Conservation (phyloP, 1,140 invertebrate genomes). For the Globodera ellingtonae region DNA sequence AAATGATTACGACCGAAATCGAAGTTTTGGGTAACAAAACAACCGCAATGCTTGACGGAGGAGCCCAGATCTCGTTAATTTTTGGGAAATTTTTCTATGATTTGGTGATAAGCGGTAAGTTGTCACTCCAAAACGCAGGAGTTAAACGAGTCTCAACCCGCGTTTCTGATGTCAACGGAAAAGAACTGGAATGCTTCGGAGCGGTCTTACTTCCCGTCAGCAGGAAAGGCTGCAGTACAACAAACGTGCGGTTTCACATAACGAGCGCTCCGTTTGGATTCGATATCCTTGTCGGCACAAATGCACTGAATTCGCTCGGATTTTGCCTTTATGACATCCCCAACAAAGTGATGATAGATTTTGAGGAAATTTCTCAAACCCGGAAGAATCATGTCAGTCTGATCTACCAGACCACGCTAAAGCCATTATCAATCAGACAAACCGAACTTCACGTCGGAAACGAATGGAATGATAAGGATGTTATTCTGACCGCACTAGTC, state of each 20-base stretch:
- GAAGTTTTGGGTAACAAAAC: neutral
- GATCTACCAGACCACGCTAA: neutral
- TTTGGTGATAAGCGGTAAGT: neutral
- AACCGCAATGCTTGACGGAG: neutral
- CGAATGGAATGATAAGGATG: conserved; percentile 9
- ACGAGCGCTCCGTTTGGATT: conserved; percentile 12
- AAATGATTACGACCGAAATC: neutral
- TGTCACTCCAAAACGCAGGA: neutral
- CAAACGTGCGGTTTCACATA: neutral
- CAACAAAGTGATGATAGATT: conserved; percentile 4
- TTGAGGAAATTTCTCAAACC: neutral
- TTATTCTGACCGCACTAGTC: neutral
- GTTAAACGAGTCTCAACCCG: neutral
- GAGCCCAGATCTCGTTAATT: neutral
- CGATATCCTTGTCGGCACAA: conserved; percentile 7
- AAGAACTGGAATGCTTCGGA: conserved; percentile 9
- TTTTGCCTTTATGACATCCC: conserved; percentile 3
- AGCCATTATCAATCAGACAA: neutral
- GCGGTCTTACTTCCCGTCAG: neutral
- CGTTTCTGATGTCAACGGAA: conserved; percentile 9
- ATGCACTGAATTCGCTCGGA: neutral
- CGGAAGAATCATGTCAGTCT: neutral
- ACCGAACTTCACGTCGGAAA: neutral
- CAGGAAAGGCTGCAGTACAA: neutral
- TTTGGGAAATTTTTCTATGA: neutral